Evolutionary conservation across 2,797 vertebrate species (phyloP).

Genomic region (Oophaga sylvatica): DNA sequence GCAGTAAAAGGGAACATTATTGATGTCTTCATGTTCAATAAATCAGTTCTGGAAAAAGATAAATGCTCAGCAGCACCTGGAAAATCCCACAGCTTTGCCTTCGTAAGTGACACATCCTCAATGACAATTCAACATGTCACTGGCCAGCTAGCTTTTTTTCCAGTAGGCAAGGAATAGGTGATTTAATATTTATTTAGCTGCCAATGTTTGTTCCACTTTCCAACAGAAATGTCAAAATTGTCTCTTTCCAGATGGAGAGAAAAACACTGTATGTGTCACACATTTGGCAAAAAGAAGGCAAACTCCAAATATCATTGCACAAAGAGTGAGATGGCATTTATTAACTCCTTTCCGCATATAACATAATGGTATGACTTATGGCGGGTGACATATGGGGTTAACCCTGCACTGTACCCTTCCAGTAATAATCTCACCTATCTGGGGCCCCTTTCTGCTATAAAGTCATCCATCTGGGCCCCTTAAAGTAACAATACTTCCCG

Average conservation of each 20-base stretch:
- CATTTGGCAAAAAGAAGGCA: slow-evolving; percentile 5
- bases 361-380: too few species aligned
- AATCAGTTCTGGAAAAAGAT: neutral
- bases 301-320: neutral
- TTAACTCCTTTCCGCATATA: neutral
- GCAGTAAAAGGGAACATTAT: neutral
- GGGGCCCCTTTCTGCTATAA: too few species aligned
- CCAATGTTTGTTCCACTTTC: slow-evolving; percentile 50
- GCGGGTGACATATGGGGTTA: too few species aligned
- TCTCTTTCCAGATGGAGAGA: slow-evolving; percentile 43
- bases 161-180: slow-evolving; percentile 44
- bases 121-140: slow-evolving; percentile 5
- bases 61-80: neutral
- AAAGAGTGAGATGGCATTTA: slow-evolving; percentile 9
- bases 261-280: slow-evolving; percentile 24
- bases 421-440: too few species aligned
- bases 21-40: neutral
- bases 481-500: too few species aligned
- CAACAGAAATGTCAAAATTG: slow-evolving; percentile 34
- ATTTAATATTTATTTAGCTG: slow-evolving; percentile 39
- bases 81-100: slow-evolving; percentile 18
- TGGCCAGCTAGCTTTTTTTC: slow-evolving; percentile 15
- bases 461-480: too few species aligned
- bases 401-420: too few species aligned
- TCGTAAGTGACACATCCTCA: slow-evolving; percentile 23